Evolutionary conservation across 2,888 invertebrate species (phyloP).

Genomic region (Pseudolycoriella hygida): DNA sequence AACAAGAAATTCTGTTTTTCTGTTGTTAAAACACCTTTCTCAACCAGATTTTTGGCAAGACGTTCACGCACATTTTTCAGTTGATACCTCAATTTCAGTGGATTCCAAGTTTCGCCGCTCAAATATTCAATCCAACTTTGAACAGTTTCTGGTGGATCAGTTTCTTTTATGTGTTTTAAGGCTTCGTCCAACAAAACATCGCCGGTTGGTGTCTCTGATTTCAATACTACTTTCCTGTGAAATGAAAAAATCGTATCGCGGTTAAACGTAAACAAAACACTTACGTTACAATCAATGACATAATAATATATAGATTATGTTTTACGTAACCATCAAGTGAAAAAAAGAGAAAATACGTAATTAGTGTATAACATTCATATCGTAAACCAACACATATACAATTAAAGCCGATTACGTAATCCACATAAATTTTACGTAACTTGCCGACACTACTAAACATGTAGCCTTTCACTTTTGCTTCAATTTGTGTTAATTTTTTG

Average conservation of each 20-base stretch:
- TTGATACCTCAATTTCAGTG: constrained; percentile 93
- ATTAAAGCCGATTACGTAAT: no score
- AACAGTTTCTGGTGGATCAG: constrained; percentile 90
- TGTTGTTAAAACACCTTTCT: constrained; percentile 96
- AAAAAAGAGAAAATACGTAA: no score
- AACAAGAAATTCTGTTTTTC: constrained; percentile 99
- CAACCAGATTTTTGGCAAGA: constrained; percentile 96
- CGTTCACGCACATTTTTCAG: constrained; percentile 97
- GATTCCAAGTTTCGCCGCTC: constrained; percentile 99
- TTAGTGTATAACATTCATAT: no score
- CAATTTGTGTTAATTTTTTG: no score
- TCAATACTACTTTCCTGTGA: constrained; percentile 58
- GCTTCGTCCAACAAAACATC: constrained; percentile 93
- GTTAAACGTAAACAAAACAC: no score
- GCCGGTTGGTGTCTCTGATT: constrained; percentile 86
- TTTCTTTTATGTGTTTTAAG: constrained; percentile 94
- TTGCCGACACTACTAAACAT: no score
- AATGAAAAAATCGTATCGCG: constrained; percentile 15
- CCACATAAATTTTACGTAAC: no score
- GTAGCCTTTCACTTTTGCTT: no score
- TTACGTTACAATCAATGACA: no score
- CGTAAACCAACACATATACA: no score
- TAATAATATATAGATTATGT: no score
- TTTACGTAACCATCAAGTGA: no score
- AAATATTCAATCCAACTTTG: constrained; percentile 99